phyloP scores from a whole-genome alignment of 1,140 invertebrate species.

The Drosophila saltans region DNA sequence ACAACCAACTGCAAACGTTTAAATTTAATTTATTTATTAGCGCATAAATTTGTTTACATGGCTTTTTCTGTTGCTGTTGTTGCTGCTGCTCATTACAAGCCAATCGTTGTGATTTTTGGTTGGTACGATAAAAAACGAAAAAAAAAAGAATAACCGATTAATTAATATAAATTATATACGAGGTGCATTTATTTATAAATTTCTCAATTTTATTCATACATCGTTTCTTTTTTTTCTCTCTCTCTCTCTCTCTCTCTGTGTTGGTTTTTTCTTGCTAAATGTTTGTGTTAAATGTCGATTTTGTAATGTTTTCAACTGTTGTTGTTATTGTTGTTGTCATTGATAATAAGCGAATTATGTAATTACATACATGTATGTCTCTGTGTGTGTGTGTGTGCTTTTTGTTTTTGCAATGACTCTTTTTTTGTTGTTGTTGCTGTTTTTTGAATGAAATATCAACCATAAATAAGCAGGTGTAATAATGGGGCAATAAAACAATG shows the following conservation, averaged over 20 bases:
- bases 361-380: conserved; percentile 47
- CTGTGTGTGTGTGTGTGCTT: conserved; percentile 4
- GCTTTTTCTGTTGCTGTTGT: conserved; percentile 3
- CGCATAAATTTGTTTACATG: conserved; percentile 64
- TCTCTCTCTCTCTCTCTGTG: neutral
- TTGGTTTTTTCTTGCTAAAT: conserved; percentile 12
- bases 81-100: conserved; percentile 40
- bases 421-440: neutral
- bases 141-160: conserved; percentile 57
- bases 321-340: conserved; percentile 60
- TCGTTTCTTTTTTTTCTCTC: conserved; percentile 25
- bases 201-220: conserved; percentile 31
- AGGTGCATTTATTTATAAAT: conserved; percentile 44
- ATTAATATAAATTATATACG: conserved; percentile 76
- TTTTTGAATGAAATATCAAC: conserved; percentile 48
- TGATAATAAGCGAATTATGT: conserved; percentile 80
- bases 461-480: conserved; percentile 69
- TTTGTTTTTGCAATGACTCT: conserved; percentile 8
- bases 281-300: conserved; percentile 39
- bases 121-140: conserved; percentile 24
- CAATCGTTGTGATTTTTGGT: conserved; percentile 39
- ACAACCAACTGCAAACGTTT: conserved; percentile 22
- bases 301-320: conserved; percentile 50
- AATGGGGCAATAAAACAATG: conserved; percentile 64
- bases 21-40: conserved; percentile 69